Evolutionary conservation across 2,888 invertebrate species (phyloP).

Genomic region (Stramonita haemastoma): DNA sequence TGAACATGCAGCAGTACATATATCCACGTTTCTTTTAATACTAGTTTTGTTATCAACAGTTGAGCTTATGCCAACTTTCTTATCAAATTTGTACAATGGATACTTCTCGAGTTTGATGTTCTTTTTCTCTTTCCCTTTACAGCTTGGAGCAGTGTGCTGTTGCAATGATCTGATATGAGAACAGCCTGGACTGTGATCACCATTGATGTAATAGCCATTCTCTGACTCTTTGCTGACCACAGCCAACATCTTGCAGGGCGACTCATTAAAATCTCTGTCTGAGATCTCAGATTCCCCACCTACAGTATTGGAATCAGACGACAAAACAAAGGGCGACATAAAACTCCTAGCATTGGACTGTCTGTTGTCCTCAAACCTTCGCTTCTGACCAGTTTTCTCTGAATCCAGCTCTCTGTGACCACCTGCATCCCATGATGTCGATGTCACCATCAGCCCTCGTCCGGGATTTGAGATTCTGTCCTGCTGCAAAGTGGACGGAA

Average conservation of each 20-base stretch:
- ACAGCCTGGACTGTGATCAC: conserved; percentile 53
- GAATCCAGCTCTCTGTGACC: neutral
- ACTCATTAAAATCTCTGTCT: neutral
- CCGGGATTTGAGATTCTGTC: neutral
- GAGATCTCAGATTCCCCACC: neutral
- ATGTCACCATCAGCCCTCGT: neutral
- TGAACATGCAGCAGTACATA: too few relatives aligned
- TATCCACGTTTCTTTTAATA: too few relatives aligned
- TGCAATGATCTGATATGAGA: conserved; percentile 44
- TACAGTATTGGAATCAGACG: neutral
- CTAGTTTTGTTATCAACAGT: too few relatives aligned
- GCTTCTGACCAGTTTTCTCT: neutral
- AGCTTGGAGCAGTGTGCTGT: too few relatives aligned
- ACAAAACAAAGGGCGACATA: neutral
- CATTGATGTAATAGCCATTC: conserved; percentile 52
- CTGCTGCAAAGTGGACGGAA: neutral
- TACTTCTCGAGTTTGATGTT: too few relatives aligned
- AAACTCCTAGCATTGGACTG: neutral
- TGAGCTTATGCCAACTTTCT: too few relatives aligned
- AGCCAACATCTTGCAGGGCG: conserved; percentile 55
- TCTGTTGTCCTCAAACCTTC: neutral
- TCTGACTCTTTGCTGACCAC: conserved; percentile 57
- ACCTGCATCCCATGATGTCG: neutral
- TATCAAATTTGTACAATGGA: too few relatives aligned
- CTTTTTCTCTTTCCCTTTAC: too few relatives aligned